phyloP scores from a whole-genome alignment of 2,888 invertebrate species.

The Dysmachus trigonus region DNA sequence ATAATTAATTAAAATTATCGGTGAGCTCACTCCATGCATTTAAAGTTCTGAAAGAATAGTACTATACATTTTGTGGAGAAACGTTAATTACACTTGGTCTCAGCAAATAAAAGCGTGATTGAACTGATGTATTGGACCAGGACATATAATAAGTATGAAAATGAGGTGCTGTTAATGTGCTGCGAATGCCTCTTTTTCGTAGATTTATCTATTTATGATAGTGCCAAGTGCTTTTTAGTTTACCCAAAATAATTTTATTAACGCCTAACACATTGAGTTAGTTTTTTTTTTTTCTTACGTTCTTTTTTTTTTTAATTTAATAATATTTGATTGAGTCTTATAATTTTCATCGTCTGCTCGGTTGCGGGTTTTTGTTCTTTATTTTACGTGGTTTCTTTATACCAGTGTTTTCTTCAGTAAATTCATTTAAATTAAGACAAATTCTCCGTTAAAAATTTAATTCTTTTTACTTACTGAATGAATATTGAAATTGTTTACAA shows the following conservation, averaged over 20 bases:
- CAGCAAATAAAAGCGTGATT: neutral
- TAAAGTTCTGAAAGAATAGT: neutral
- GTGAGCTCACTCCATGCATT: neutral
- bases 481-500: constrained; percentile 20
- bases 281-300: constrained; percentile 8
- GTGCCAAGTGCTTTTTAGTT: constrained; percentile 17
- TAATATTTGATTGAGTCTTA: neutral
- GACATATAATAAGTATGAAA: neutral
- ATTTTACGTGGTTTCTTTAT: neutral
- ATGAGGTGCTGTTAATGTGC: neutral
- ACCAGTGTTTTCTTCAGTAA: neutral
- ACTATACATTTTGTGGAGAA: neutral
- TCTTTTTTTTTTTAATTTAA: neutral
- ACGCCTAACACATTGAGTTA: constrained; percentile 28
- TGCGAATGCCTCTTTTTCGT: neutral
- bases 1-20: neutral
- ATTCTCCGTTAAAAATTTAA: neutral
- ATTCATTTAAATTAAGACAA: neutral
- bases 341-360: constrained; percentile 27
- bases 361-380: constrained; percentile 35
- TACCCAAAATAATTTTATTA: neutral
- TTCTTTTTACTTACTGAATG: constrained; percentile 3
- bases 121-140: neutral
- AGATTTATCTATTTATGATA: constrained; percentile 1
- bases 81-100: neutral